These are phyloP conservation scores for Volucella inflata DNA, from an alignment of 2,888 invertebrate genomes.

Conservation along the genomic window DNA sequence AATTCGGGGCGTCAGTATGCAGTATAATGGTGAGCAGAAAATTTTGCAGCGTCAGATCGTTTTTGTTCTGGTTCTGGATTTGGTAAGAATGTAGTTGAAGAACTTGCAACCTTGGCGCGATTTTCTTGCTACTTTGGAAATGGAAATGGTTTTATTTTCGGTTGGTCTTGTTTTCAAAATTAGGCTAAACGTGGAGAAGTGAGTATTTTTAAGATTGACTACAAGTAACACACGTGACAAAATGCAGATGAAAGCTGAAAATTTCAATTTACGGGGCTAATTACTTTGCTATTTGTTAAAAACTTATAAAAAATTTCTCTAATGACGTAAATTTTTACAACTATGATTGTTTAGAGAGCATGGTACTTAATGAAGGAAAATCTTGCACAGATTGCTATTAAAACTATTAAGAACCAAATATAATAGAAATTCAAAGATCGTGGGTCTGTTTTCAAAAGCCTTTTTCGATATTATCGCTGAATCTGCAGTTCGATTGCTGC, in stretches of 20 bases:
- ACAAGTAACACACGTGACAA: conserved; percentile 51
- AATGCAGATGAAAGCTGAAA: conserved; percentile 3
- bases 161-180: not conserved
- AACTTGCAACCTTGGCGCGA: conserved; percentile 50
- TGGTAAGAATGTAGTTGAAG: conserved; percentile 9
- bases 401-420: too few relatives aligned
- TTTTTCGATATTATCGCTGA: too few relatives aligned
- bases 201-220: conserved; percentile 12
- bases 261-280: too few relatives aligned
- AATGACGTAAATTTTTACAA: too few relatives aligned
- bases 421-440: too few relatives aligned
- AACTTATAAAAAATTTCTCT: too few relatives aligned
- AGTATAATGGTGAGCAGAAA: conserved; percentile 2
- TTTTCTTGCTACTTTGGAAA: conserved; percentile 25
- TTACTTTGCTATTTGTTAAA: too few relatives aligned
- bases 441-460: too few relatives aligned
- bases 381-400: too few relatives aligned
- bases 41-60: conserved; percentile 50
- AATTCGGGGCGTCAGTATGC: conserved; percentile 32
- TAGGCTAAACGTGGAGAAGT: conserved; percentile 42
- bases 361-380: too few relatives aligned
- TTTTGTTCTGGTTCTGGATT: conserved; percentile 9
- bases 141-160: conserved; percentile 12
- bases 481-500: too few relatives aligned
- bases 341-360: too few relatives aligned